Conservation (phyloP, 1,140 invertebrate genomes). For the Arion vulgaris region DNA sequence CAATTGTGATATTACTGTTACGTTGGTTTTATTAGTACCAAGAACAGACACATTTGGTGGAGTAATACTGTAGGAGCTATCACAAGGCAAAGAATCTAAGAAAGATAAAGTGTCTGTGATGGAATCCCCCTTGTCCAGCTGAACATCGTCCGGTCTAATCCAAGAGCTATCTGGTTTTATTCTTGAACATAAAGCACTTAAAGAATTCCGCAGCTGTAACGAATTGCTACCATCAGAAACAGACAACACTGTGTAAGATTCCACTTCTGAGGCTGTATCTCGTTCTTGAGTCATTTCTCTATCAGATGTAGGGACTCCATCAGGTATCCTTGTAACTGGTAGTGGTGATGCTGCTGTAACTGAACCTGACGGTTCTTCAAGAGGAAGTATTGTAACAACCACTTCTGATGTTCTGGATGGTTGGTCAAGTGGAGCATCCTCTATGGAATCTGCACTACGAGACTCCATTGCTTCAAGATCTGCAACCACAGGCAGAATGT, state of each 20-base stretch:
- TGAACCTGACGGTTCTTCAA: constrained; percentile 20
- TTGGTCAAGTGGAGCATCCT: constrained; percentile 59
- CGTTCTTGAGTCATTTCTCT: neutral
- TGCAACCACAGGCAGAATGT: constrained; percentile 45
- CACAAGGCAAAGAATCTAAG: neutral
- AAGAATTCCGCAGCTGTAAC: constrained; percentile 28
- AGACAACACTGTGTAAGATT: constrained; percentile 26
- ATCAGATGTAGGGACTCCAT: neutral
- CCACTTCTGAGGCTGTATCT: neutral
- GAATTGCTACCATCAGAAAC: constrained; percentile 10
- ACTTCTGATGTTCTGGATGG: constrained; percentile 47
- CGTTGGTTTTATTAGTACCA: neutral
- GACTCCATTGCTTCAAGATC: constrained; percentile 57
- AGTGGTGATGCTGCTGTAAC: constrained; percentile 2
- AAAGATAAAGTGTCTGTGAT: neutral
- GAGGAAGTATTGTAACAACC: neutral
- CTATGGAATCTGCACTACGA: constrained; percentile 66
- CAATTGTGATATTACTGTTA: neutral
- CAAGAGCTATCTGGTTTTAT: constrained; percentile 61
- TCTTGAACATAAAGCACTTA: constrained; percentile 35
- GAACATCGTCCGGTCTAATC: constrained; percentile 48
- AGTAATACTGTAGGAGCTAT: neutral
- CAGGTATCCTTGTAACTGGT: neutral
- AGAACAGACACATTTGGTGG: neutral
- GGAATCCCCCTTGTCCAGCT: constrained; percentile 50